Evolutionary conservation across 1,140 invertebrate species (phyloP), one percentile per base, ranked within the genome.

Genomic region (Pogonomyrmex californicus): DNA sequence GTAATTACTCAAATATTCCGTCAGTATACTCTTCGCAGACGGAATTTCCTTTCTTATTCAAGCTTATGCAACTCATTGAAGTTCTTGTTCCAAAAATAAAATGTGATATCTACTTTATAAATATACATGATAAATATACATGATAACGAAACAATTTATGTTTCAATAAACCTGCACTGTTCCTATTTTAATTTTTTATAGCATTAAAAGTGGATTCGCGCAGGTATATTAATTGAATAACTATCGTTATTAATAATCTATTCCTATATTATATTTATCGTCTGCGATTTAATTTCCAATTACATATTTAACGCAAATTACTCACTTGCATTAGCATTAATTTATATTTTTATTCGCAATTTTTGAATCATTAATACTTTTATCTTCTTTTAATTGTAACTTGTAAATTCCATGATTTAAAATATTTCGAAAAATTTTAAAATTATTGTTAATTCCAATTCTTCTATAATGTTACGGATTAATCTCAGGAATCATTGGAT

Each of bases 71-170:
- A 81, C 14, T 54, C 77, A 81, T 81, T 56, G 49, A 65, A 12
- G 10, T 17, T 44, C 9, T 23, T 54, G 36, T 81, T 68, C 36
- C 49, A 70, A 23, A 70, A 81, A 81, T 81, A 81, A 65, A 44
- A 60, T 5, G 9, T 68, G 44, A 79, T 44, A 70, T 10, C 1
- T 14, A 30, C 2, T 56, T 70, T 70, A 56, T 47, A 70, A 58
- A 30, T 49, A 30, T 2, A 49, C 17, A 33, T 6, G 66, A 70
- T 23, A 23, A 23, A 23, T 23, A 0, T 66, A 41, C 33, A 66
- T n/a, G n/a, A n/a, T n/a, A n/a, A n/a, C 33, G 10, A 38, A 38
- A 23, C 33, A 38, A 76, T 30, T 51, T 23, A 9, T 17, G 6
- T 51, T 68, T 33, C 14, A 81, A 81, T 49, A 9, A 49, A 60